These are phyloP conservation scores for Brenthis hecate DNA, from an alignment of 2,888 invertebrate genomes.

Conservation along the genomic window DNA sequence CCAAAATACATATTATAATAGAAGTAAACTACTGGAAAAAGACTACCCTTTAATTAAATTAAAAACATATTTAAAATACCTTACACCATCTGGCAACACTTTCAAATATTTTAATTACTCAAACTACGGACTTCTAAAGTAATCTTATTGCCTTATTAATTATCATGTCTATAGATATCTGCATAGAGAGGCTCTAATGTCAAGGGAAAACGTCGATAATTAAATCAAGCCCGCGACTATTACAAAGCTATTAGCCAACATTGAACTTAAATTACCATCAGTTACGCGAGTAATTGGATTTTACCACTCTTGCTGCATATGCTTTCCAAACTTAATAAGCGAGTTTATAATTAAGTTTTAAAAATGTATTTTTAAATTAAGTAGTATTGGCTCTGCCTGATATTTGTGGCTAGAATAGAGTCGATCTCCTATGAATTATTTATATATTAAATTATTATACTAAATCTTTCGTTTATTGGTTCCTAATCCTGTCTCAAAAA, in stretches of 20 bases:
- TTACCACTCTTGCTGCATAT: constrained; percentile 18
- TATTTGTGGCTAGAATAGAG: no score
- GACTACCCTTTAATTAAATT: no score
- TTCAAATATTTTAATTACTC: constrained; percentile 34
- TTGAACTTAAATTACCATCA: constrained; percentile 39
- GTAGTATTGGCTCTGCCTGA: neutral
- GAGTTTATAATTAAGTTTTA: constrained; percentile 7
- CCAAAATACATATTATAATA: no score
- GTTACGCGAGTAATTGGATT: constrained; percentile 37
- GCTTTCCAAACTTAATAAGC: constrained; percentile 27
- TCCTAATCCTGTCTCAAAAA: no score
- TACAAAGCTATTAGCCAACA: constrained; percentile 43
- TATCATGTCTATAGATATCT: constrained; percentile 33
- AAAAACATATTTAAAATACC: no score
- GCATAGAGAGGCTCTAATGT: constrained; percentile 25
- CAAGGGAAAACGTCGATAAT: constrained; percentile 49
- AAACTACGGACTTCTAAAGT: constrained; percentile 32
- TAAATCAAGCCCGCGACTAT: constrained; percentile 43
- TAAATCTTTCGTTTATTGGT: no score
- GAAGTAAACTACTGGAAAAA: no score
- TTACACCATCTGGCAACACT: no score
- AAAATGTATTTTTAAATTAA: neutral
- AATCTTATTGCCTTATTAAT: constrained; percentile 38
- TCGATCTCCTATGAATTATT: no score
- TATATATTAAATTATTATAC: no score